Evolutionary conservation across 2,113 vertebrate genomes (phyloP), one percentile per base, ranked within the genome.

Genomic region (Fulica atra): DNA sequence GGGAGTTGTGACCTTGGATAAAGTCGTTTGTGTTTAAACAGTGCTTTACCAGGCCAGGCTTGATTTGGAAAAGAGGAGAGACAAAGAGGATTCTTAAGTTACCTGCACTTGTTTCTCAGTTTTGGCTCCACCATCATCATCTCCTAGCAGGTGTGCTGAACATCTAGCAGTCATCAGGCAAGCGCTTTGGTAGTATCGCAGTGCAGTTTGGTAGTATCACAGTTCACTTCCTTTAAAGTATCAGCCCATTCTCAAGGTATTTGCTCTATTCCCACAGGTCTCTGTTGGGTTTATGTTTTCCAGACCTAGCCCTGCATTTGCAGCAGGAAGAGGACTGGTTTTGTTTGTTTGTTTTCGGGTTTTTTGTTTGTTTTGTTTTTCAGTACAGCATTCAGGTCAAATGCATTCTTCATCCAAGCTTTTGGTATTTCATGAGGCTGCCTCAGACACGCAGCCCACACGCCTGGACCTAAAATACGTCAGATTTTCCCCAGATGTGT

Each of bases 401-500:
- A 48, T 89, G 28, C 16, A 7, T 91, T 91, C 35, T 81, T 20
- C 74, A 2, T 42, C 57, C 54, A 91, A 78, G 73, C 12, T 48
- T 81, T 86, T 86, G 63, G 36, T 79, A 70, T 79, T 89, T 86
- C 71, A 59, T 86, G 54, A 78, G 38, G 13, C 74, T 89, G 53
- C 48, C 54, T 94, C 31, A 61, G 35, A 76, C 59, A 36, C 63
- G 79, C 70, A 89, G 46, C 66, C 70, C 74, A 60, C 36, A 57
- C 44, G 79, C 44, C 11, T 46, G 25, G 48, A 63, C 44, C 36
- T 90, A 50, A 90, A 82, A 72, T 53, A 40, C 13, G 25, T 44
- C 68, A 89, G 7, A 65, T 93, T 95, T 96, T 42, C 48, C 70
- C 68, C 68, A 92, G 74, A 72, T 90, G 53, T 54, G 31, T 86